Conservation (phyloP, 64 coral and sea anemone species). For the Actinia equina region DNA sequence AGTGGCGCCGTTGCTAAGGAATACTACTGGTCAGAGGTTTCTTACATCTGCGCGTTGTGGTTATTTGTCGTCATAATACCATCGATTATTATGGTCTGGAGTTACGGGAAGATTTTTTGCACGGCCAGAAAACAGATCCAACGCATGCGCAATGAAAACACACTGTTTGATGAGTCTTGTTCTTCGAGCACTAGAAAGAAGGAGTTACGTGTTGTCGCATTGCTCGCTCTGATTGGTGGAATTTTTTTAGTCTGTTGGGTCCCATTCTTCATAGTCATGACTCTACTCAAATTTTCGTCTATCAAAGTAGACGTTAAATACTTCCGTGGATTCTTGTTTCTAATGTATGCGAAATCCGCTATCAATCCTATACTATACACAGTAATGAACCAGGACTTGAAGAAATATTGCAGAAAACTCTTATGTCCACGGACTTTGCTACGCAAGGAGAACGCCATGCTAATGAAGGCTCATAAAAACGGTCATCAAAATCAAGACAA, state of each 20-base stretch:
- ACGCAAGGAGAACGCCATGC: conserved; percentile 4
- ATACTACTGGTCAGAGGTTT: conserved; percentile 59
- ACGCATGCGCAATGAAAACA: conserved; percentile 56
- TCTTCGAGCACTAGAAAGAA: conserved; percentile 36
- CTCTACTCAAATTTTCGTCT: conserved; percentile 68
- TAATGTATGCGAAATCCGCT: conserved; percentile 86
- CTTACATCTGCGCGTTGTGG: conserved; percentile 78
- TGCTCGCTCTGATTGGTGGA: conserved; percentile 80
- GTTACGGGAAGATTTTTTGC: conserved; percentile 81
- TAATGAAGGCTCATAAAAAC: background rate
- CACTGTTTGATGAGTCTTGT: background rate
- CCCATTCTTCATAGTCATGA: conserved; percentile 88
- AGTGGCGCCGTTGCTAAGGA: conserved; percentile 78
- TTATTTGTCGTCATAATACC: conserved; percentile 89
- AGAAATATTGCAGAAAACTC: conserved; percentile 32
- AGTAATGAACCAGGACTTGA: conserved; percentile 77
- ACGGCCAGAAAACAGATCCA: conserved; percentile 73
- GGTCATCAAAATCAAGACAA: background rate
- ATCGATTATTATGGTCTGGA: conserved; percentile 61
- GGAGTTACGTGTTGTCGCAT: conserved; percentile 75
- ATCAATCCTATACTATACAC: conserved; percentile 85
- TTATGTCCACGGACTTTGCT: background rate
- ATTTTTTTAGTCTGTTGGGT: conserved; percentile 88
- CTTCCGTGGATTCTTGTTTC: conserved; percentile 63
- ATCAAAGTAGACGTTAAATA: conserved; percentile 58